A percentile compares a stretch with the other conserved stretches of the same genome.
phyloP scores from a whole-genome alignment of 2,113 vertebrate species.

The Cygnus buccinator region DNA sequence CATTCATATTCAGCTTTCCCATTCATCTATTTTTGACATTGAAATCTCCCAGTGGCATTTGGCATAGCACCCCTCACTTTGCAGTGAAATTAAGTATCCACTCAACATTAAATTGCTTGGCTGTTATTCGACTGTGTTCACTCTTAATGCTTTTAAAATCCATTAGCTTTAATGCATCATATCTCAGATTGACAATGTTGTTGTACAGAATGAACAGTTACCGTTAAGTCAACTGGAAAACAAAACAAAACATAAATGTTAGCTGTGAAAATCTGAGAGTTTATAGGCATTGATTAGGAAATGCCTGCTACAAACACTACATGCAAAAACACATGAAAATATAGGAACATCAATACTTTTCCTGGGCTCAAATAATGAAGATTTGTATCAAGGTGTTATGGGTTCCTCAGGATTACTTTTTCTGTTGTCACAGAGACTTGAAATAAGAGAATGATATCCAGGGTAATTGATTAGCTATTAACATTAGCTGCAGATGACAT shows the following conservation, averaged over 20 bases:
- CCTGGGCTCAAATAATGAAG: background rate
- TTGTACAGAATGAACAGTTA: background rate
- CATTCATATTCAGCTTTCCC: background rate
- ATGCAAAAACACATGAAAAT: background rate
- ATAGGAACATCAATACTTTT: background rate
- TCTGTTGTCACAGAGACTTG: background rate
- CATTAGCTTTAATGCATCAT: slow-evolving; percentile 24
- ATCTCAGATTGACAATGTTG: background rate
- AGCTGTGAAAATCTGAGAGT: background rate
- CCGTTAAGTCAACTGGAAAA: slow-evolving; percentile 21
- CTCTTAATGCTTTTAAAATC: slow-evolving; percentile 39
- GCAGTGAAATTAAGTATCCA: slow-evolving; percentile 8
- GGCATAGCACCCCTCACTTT: background rate
- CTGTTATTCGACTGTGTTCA: background rate
- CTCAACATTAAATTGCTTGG: background rate
- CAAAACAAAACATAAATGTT: background rate
- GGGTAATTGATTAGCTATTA: slow-evolving; percentile 36
- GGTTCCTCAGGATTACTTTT: background rate
- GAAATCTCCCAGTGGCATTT: background rate
- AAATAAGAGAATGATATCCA: background rate
- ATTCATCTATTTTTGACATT: background rate
- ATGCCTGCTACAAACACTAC: background rate
- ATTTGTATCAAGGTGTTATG: background rate
- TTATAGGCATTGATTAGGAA: slow-evolving; percentile 12
- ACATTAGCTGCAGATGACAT: background rate